phyloP scores from a whole-genome alignment of 2,888 invertebrate genomes.

The Phyllotreta striolata region DNA sequence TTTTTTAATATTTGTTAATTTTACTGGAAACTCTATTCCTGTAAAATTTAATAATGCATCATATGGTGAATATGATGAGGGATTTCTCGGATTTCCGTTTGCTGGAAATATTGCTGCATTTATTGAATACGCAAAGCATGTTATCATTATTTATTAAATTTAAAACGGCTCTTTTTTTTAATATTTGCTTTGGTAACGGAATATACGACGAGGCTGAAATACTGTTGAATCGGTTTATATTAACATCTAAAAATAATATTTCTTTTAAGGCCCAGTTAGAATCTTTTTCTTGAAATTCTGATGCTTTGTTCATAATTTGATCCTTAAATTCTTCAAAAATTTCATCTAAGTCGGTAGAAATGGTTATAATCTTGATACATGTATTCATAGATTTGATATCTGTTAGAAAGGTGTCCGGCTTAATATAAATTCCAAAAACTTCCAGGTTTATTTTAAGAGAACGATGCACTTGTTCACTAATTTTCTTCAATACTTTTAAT shows the following conservation, averaged over 20 bases:
- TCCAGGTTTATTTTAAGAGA: not conserved
- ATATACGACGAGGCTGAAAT: too few relatives aligned
- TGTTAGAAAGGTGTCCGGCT: not conserved
- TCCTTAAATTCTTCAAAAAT: slow-evolving; percentile 1
- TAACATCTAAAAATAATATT: slow-evolving; percentile 11
- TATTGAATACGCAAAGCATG: too few relatives aligned
- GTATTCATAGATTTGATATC: slow-evolving; percentile 10
- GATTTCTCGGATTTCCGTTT: too few relatives aligned
- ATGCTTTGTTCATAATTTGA: not conserved
- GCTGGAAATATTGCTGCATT: too few relatives aligned
- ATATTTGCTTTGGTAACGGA: too few relatives aligned
- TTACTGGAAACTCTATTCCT: too few relatives aligned
- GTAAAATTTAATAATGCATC: too few relatives aligned
- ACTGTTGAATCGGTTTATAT: not conserved
- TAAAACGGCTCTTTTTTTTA: too few relatives aligned
- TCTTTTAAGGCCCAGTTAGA: slow-evolving; percentile 4
- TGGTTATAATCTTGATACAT: not conserved
- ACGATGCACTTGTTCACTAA: not conserved
- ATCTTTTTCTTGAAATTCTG: slow-evolving; percentile 10
- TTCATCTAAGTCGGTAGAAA: not conserved
- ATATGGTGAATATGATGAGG: too few relatives aligned
- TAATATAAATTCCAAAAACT: slow-evolving; percentile 3
- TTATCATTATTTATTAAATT: too few relatives aligned
- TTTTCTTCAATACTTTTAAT: not conserved
- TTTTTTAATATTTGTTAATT: too few relatives aligned